Evolutionary conservation across 2,113 vertebrate species (phyloP), one percentile per base, ranked within the genome.

Genomic region (Mohoua ochrocephala): DNA sequence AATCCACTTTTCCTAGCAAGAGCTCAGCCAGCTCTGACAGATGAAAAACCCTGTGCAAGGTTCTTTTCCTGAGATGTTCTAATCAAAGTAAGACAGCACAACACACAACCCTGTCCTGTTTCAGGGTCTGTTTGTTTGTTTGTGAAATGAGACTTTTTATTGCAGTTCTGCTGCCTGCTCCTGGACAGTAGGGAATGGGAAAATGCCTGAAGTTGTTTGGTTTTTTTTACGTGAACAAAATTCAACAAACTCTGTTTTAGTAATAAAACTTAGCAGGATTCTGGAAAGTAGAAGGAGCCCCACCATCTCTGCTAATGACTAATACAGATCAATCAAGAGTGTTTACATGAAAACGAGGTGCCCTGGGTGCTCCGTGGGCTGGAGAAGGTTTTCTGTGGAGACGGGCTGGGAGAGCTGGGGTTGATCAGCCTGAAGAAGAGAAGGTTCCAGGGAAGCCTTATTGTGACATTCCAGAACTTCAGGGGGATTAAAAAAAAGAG

Each of bases 301-400:
- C 10, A 70, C 8, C 4, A 27, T 53, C 39, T 69, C 11, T 80
- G 18, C 10, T 45, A 45, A 31, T 37, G 26, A 45, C 24, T 56
- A 44, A 33, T 20, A 39, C 8, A 39, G 11, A 47, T 41, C 7
- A 61, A 9, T 45, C n/a, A 54, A 44, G 71, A 77, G 4, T 12
- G 9, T 53, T 78, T 15, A 15, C 11, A 19, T 6, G 15, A 67
- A 22, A 53, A 15, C 24, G 64, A 67, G 13, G 30, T 42, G 23
- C 8, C 1, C 3, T 61, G 17, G 6, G 19, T 47, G 30, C 42
- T 65, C 52, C 0, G 0, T 11, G n/a, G n/a, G 28, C 28, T 68
- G 44, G 22, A 68, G 60, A n/a, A 57, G 17, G 3, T 57, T 65
- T 67, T 8, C 26, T 21, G 7, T 1, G 0, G 35, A 31, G 10